These are phyloP conservation scores for Eupithecia insigniata DNA, from an alignment of 2,888 invertebrate species.

Conservation along the genomic window DNA sequence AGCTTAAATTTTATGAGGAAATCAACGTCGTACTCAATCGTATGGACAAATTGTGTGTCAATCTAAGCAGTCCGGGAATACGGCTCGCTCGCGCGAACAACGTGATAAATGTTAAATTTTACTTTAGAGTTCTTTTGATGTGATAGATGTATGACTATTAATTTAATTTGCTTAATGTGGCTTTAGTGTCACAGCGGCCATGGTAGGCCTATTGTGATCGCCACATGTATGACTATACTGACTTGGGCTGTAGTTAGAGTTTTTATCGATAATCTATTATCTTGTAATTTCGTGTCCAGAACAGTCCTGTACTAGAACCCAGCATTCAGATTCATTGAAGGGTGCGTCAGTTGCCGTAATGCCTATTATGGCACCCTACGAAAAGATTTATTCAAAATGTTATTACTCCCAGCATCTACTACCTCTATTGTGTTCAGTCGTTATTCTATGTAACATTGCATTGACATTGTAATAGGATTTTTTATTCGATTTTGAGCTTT, in stretches of 20 bases:
- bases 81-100: no score
- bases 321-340: slow-evolving; percentile 72
- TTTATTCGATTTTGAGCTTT: slow-evolving; percentile 59
- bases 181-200: no score
- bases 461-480: slow-evolving; percentile 65
- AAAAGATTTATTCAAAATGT: slow-evolving; percentile 84
- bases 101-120: no score
- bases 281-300: slow-evolving; percentile 51
- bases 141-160: no score
- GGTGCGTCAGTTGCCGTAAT: slow-evolving; percentile 76
- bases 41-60: no score
- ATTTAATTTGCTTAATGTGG: no score
- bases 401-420: slow-evolving; percentile 79
- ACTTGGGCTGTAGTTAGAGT: background rate
- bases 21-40: no score
- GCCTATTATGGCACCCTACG: slow-evolving; percentile 78
- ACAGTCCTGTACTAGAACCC: slow-evolving; percentile 50
- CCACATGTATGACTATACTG: background rate
- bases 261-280: background rate
- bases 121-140: background rate
- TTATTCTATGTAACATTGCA: slow-evolving; percentile 63
- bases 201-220: no score
- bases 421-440: slow-evolving; percentile 69
- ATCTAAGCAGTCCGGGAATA: no score
- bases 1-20: no score